Evolutionary conservation across 2,113 vertebrate genomes (phyloP), one percentile per base, ranked within the genome.

Genomic region (Piaya cayana): DNA sequence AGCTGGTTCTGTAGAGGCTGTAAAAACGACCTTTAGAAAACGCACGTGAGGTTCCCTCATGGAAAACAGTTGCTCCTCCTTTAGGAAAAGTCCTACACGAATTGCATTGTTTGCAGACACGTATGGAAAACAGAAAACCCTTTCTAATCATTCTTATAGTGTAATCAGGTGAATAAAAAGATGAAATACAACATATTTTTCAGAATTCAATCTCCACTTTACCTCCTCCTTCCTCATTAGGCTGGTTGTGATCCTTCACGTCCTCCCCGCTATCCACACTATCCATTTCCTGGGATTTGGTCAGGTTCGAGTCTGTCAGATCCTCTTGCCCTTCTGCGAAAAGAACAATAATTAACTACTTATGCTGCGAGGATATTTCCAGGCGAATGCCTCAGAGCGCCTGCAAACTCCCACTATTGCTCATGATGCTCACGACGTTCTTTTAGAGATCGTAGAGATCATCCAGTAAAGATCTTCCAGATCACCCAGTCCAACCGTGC

Each of bases 201-300:
- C 78, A 82, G 43, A 79, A 55, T 36, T 22, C 11, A 59, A 8
- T 15, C 62, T 83, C 30, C 32, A 45, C 32, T 95, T 98, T 94
- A 98, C 98, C 98, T 97, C 97, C 97, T 62, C 12, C 62, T 56
- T 97, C 97, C 83, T 97, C 97, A 53, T 93, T 95, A 59, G 84
- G 34, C 47, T 94, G 96, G 59, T 9, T 79, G 78, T 88, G 95
- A 4, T 97, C 97, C 91, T 97, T 97, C 81, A 77, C 19, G 10
- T 96, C 97, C 96, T 98, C 98, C 11, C 12, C 62, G 16, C 56
- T 95, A 60, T 97, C 96, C 82, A 94, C 60, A 64, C 90, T 96
- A 94, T 97, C 98, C 65, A 90, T 82, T 58, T 98, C 98, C 79
- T 96, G 97, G 76, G 96, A 94, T 94, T 97, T 98, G 82, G 91